These are phyloP conservation scores for Lampropteryx suffumata DNA, from an alignment of 2,888 invertebrate species.

Conservation along the genomic window DNA sequence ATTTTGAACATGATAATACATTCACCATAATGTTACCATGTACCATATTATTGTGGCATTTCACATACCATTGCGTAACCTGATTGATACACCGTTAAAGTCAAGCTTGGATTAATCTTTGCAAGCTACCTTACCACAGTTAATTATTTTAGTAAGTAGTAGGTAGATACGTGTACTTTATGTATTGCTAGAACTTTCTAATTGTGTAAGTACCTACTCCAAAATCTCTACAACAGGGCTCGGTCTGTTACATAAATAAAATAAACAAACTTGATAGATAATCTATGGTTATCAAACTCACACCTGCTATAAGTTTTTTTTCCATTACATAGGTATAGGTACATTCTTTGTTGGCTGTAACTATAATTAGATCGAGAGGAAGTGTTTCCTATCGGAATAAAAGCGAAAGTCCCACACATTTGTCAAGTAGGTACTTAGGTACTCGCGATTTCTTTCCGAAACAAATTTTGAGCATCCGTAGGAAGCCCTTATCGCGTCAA, in stretches of 20 bases:
- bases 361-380: slow-evolving; percentile 9
- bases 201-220: neutral
- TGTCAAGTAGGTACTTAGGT: neutral
- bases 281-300: too few species aligned
- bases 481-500: slow-evolving; percentile 4
- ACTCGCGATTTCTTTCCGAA: slow-evolving; percentile 11
- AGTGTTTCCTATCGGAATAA: slow-evolving; percentile 1
- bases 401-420: slow-evolving; percentile 10
- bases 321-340: slow-evolving; percentile 7
- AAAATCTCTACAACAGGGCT: too few species aligned
- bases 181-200: slow-evolving; percentile 4
- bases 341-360: neutral
- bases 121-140: slow-evolving; percentile 6
- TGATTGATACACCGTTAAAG: slow-evolving; percentile 10
- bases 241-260: too few species aligned
- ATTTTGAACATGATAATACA: neutral
- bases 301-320: too few species aligned
- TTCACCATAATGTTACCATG: slow-evolving; percentile 6
- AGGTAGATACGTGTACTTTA: neutral
- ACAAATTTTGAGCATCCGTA: slow-evolving; percentile 6
- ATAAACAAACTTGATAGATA: too few species aligned
- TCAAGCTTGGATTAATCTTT: slow-evolving; percentile 5
- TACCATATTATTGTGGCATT: slow-evolving; percentile 1
- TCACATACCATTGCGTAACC: slow-evolving; percentile 16
- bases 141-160: slow-evolving; percentile 1